Conservation (phyloP, 2,797 vertebrate genomes). For the Nyctibius grandis region DNA sequence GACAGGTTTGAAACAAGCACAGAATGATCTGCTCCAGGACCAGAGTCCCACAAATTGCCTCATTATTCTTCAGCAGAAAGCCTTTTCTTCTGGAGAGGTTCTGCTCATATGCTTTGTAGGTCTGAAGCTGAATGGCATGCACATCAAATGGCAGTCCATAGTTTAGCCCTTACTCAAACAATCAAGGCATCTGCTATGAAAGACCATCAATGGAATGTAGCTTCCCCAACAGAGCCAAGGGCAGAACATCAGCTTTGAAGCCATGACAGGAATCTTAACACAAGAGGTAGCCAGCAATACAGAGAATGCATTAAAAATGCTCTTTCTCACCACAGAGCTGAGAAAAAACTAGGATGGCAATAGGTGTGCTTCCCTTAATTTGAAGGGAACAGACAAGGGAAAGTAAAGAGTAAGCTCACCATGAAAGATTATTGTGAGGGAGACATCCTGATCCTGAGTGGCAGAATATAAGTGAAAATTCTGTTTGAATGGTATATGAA, state of each 20-base stretch:
- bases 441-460: background rate
- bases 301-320: conserved; percentile 11
- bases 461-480: background rate
- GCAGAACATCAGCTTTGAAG: conserved; percentile 51
- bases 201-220: conserved; percentile 43
- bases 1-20: background rate
- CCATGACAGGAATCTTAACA: background rate
- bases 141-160: conserved; percentile 15
- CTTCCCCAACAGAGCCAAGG: conserved; percentile 13
- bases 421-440: background rate
- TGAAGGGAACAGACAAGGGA: background rate
- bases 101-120: background rate
- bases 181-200: conserved; percentile 21
- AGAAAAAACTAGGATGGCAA: background rate
- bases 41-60: background rate
- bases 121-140: background rate
- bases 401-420: background rate
- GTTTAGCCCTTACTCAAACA: conserved; percentile 51
- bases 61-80: background rate
- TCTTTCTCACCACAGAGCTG: background rate
- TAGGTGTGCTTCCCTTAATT: background rate
- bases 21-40: background rate
- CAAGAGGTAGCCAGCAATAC: background rate
- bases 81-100: background rate
- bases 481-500: background rate